These are phyloP conservation scores for Drosophila burlai DNA, from an alignment of 1,140 invertebrate genomes.

Conservation along the genomic window DNA sequence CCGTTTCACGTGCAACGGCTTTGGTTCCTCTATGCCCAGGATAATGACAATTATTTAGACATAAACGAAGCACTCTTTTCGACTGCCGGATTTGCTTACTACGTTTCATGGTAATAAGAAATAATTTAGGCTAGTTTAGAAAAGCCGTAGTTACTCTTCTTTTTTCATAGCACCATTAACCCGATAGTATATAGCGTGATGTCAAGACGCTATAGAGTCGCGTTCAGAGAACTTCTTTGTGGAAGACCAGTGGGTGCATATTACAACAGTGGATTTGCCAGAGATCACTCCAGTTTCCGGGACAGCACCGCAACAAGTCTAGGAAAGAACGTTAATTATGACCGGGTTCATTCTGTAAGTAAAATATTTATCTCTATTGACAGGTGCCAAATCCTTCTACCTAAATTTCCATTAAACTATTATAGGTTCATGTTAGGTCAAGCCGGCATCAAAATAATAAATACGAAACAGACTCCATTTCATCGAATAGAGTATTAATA, in stretches of 20 bases:
- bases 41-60: slow-evolving; percentile 87
- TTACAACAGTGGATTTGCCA: slow-evolving; percentile 85
- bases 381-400: not conserved
- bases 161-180: slow-evolving; percentile 90
- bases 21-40: slow-evolving; percentile 89
- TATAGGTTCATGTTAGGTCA: slow-evolving; percentile 48
- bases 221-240: slow-evolving; percentile 91
- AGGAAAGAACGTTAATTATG: slow-evolving; percentile 53
- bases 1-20: slow-evolving; percentile 97
- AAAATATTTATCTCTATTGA: not conserved
- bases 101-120: slow-evolving; percentile 89
- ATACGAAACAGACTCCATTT: slow-evolving; percentile 23
- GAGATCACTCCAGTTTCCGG: slow-evolving; percentile 87
- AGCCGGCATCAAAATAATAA: slow-evolving; percentile 37
- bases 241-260: slow-evolving; percentile 84
- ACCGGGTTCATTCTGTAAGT: slow-evolving; percentile 70
- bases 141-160: not conserved
- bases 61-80: slow-evolving; percentile 93
- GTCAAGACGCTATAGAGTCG: slow-evolving; percentile 92
- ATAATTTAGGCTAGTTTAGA: not conserved
- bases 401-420: not conserved
- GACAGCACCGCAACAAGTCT: slow-evolving; percentile 83
- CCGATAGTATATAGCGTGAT: slow-evolving; percentile 97
- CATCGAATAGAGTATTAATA: slow-evolving; percentile 48
- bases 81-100: slow-evolving; percentile 93